Percentiles rank a stretch among this genome's conserved stretches.
Conservation (phyloP, 2,797 vertebrate genomes). For the Selene dorsalis region DNA sequence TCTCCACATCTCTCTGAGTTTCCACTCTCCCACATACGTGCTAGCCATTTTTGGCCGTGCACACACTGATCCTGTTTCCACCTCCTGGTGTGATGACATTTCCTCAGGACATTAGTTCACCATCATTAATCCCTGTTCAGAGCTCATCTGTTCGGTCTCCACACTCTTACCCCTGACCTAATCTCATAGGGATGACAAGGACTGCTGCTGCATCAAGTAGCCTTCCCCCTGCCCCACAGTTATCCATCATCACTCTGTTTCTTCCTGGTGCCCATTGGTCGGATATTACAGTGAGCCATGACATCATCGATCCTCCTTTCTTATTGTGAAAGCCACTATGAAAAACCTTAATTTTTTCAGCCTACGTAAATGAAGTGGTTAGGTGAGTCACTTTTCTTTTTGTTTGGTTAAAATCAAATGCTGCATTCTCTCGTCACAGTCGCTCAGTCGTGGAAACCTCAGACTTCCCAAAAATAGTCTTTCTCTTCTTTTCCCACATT, state of each 20-base stretch:
- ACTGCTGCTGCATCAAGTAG: background rate
- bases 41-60: background rate
- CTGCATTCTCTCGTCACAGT: background rate
- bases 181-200: constrained; percentile 31
- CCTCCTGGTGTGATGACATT: constrained; percentile 29
- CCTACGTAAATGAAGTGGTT: background rate
- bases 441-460: background rate
- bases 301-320: constrained; percentile 12
- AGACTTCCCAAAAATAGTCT: background rate
- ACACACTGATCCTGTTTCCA: constrained; percentile 6
- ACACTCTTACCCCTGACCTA: constrained; percentile 43
- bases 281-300: constrained; percentile 25
- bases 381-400: background rate
- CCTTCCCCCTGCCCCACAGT: constrained; percentile 14
- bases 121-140: constrained; percentile 38
- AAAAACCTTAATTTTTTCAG: constrained; percentile 1
- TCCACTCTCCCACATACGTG: constrained; percentile 5
- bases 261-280: constrained; percentile 27
- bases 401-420: background rate
- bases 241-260: constrained; percentile 37
- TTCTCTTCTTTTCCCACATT: background rate
- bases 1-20: constrained; percentile 1
- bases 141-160: constrained; percentile 14
- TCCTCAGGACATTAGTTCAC: constrained; percentile 32
- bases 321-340: background rate